Conservation (phyloP, 1,140 invertebrate genomes). For the Nixonia krombeini region DNA sequence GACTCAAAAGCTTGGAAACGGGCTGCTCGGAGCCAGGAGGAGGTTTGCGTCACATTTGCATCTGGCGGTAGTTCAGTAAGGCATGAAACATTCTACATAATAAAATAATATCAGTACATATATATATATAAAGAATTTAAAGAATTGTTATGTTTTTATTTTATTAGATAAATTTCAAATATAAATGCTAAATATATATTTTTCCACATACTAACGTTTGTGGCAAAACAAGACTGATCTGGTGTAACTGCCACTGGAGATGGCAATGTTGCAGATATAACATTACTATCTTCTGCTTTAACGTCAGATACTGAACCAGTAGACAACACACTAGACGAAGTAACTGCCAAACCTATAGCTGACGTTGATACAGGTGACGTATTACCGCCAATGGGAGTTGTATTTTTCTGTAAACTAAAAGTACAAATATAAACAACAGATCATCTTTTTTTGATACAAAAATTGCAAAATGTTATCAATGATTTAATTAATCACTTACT, state of each 20-base stretch:
- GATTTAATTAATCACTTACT: conserved; percentile 48
- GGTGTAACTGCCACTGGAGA: conserved; percentile 55
- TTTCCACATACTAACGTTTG: conserved; percentile 49
- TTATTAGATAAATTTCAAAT: neutral
- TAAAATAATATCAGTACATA: neutral
- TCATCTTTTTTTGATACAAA: neutral
- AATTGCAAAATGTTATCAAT: conserved; percentile 1
- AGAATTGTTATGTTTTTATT: neutral
- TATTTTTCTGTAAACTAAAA: conserved; percentile 1
- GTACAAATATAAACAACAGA: too few species aligned
- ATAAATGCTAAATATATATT: neutral
- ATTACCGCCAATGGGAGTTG: conserved; percentile 43
- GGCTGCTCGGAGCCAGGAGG: conserved; percentile 84
- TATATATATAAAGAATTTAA: too few species aligned
- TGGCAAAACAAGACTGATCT: conserved; percentile 48
- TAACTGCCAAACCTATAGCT: conserved; percentile 51
- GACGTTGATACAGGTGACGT: conserved; percentile 58
- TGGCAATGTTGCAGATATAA: conserved; percentile 48
- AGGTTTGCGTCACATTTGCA: conserved; percentile 80
- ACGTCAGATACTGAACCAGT: conserved; percentile 52
- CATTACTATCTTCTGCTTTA: conserved; percentile 56
- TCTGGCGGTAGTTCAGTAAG: conserved; percentile 72
- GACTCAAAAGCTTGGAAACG: conserved; percentile 82
- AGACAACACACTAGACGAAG: conserved; percentile 45
- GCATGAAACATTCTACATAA: conserved; percentile 18